Evolutionary conservation across 2,888 invertebrate species (phyloP), one percentile per base, ranked within the genome.

Genomic region (Taenaris catops): DNA sequence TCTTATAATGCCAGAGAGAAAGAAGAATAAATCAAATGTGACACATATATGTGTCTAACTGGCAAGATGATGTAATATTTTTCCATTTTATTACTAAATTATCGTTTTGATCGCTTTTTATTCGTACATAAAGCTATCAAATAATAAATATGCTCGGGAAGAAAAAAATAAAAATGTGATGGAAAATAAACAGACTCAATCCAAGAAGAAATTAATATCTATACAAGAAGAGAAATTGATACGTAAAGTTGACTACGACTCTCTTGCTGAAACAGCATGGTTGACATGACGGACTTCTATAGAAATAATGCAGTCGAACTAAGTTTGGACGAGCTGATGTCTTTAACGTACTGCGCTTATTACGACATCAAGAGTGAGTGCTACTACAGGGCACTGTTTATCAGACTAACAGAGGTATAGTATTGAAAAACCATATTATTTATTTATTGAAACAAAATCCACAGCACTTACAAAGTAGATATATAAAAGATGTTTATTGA

Each of bases 81-180:
- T 26, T 25, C 16, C 4, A 9, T 8, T 14, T 37, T 18, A 8
- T 20, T 8, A 8, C 20, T 9, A 40, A 44, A 44, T 40, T 44
- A 33, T 34, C 8, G 39, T 28, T 25, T 31, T 26, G 2, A 7
- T 34, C 16, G 10, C n/a, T 1, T 8, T 23, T 27, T 36, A 12
- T 23, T 20, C 8, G 9, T 12, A 29, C 12, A 8, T 12, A 14
- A 14, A 23, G 7, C 8, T 17, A 17, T 19, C 20, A 25, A 31
- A 17, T 34, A 24, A 17, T 32, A 81, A 75, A 59, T 81, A 81
- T 84, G 79, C 69, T 71, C 55, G 66, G 65, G 47, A 74, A 63
- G 63, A 76, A 62, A 55, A 76, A 67, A 79, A 68, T 75, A 73
- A 71, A n/a, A 68, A 78, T 81, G 84, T 83, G 65, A 86, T 86